Base-by-base conservation (phyloP, 23 tunicate genomes). In the Aplidium turbinatum region DNA sequence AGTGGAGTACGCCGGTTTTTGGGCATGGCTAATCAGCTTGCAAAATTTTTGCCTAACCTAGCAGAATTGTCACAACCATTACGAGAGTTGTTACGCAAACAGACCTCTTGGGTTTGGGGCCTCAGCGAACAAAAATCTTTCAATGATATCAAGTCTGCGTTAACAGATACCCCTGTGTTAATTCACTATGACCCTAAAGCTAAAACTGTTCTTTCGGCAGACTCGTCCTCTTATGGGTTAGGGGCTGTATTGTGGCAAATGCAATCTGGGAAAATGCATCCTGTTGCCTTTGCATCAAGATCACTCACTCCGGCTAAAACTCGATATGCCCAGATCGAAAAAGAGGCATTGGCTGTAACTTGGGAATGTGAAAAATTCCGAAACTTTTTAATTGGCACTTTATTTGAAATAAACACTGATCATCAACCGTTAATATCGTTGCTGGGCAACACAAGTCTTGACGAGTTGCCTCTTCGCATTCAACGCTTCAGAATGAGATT, bases 1-100 rank as follows among this genome's bases (percentile, higher is more conserved):
- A 39, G 25, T 57, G 82, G 53, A 7, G 57, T 76, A 3, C 29
- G 63, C 25, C 55, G 82, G 20, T 26, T 76, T 45, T 33, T 76
- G 18, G 72, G 71, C 22, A 76, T 76, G 82, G 39, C 33, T 4
- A 76, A 36, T 31, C 63, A 60, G 31, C 56, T 76, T 22, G 35
- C 56, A 31, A 73, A 73, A 34, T 56, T 73, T 73, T 21, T 56
- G 1, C 79, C 68, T 9, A 34, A 73, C 56, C 21, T 73, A 18
- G 52, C 79, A 19, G 48, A 54, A 18, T 24, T 29, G 9, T 55
- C 68, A 2, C 56, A 56, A 20, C 31, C 68, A 1, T 35, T 53
- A 19, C 4, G 60, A 11, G 76, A 70, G 26, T 9, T 70, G 55
- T 70, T 46, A 34, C 16, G 13, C 23, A 73, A 73, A 42, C 54